Evolutionary conservation across 2,113 vertebrate species (phyloP).

Genomic region (Neolamprologus hecqui): DNA sequence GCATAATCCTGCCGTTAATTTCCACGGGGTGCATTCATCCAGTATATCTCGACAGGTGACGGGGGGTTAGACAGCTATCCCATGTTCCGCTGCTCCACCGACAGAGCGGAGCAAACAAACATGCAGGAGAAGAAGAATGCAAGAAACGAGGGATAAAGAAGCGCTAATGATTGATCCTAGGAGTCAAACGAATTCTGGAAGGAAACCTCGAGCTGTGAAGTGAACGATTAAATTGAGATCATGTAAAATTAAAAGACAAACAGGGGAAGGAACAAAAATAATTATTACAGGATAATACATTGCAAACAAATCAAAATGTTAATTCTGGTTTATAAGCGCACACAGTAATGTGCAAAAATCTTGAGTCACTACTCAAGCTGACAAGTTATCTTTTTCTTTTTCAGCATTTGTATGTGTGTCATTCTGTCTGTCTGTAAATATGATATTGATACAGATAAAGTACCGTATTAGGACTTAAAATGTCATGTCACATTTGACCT

Average conservation of each 20-base stretch:
- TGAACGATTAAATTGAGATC: not conserved
- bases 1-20: slow-evolving; percentile 65
- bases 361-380: not conserved
- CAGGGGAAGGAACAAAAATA: not conserved
- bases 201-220: not conserved
- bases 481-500: not conserved
- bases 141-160: not conserved
- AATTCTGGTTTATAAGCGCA: not conserved
- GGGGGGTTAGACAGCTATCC: slow-evolving; percentile 43
- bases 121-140: not conserved
- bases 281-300: not conserved
- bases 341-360: not conserved
- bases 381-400: not conserved
- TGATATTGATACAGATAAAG: rapidly evolving
- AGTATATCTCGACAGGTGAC: slow-evolving; percentile 52
- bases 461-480: not conserved
- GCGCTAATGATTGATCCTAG: not conserved
- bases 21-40: slow-evolving; percentile 40
- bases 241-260: not conserved
- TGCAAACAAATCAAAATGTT: not conserved
- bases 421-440: not conserved
- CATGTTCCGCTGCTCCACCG: slow-evolving; percentile 19
- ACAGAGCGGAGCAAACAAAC: not conserved
- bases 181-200: not conserved
- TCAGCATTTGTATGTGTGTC: not conserved